A percentile compares a stretch with the other conserved stretches of the same genome.
Evolutionary conservation across 2,113 vertebrate species (phyloP).

Genomic region (Naja naja): DNA sequence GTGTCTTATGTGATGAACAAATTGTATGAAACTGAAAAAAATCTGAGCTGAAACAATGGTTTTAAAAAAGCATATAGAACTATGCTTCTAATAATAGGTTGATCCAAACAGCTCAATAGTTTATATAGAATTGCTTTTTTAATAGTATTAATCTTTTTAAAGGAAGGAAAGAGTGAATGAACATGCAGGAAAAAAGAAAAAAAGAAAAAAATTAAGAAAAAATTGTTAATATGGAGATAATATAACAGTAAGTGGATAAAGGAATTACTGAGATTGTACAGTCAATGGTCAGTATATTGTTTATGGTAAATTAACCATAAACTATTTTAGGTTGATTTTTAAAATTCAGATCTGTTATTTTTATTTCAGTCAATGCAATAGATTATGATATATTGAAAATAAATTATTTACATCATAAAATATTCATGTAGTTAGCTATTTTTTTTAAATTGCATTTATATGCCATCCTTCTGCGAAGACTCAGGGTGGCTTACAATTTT

Average conservation of each 20-base stretch:
- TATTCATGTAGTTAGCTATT: neutral
- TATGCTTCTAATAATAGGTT: neutral
- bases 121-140: neutral
- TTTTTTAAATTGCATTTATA: too few species aligned
- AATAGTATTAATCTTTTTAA: too few species aligned
- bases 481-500: too few species aligned
- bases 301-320: too few species aligned
- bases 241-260: too few species aligned
- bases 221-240: neutral
- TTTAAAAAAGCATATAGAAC: neutral
- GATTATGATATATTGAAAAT: neutral
- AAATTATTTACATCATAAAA: neutral
- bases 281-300: too few species aligned
- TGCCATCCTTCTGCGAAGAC: too few species aligned
- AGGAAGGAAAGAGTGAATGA: too few species aligned
- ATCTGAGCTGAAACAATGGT: neutral
- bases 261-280: too few species aligned
- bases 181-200: neutral
- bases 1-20: neutral
- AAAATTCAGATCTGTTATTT: too few species aligned
- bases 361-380: neutral
- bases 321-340: too few species aligned
- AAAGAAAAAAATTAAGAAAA: neutral
- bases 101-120: neutral
- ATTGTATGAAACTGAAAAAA: neutral